Percentiles rank a stretch among this genome's conserved stretches.
Conservation (phyloP, 92 coral and sea anemone genomes). For the Muricea muricata region DNA sequence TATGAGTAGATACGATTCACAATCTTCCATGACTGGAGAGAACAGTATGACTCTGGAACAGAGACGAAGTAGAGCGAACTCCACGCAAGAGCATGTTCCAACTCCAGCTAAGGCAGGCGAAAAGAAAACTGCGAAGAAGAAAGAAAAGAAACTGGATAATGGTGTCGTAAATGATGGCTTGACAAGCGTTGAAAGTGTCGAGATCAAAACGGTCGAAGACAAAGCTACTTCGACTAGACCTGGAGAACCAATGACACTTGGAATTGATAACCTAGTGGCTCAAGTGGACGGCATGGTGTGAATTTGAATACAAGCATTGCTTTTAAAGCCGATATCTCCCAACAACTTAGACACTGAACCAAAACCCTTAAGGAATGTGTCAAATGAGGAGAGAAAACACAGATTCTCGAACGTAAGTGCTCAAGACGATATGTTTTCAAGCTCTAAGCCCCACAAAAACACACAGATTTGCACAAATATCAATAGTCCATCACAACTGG, state of each 20-base stretch:
- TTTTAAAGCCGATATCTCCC: no score
- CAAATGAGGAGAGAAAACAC: no score
- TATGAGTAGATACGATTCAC: not conserved
- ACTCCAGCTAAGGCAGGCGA: not conserved
- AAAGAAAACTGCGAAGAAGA: not conserved
- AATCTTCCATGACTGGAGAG: not conserved
- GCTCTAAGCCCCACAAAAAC: not conserved
- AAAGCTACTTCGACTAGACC: not conserved
- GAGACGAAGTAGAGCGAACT: not conserved
- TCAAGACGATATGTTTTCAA: not conserved
- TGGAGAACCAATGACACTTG: not conserved
- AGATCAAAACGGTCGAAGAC: conserved; percentile 8
- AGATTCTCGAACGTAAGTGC: no score
- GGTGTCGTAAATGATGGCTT: not conserved
- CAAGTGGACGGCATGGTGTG: not conserved
- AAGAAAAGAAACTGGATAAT: not conserved
- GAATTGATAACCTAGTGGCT: conserved; percentile 1
- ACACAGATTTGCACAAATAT: not conserved
- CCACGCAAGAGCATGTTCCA: not conserved
- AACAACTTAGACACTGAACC: no score
- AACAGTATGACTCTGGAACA: no score
- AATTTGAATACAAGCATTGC: no score
- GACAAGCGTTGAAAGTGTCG: not conserved
- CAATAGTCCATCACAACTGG: conserved; percentile 3
- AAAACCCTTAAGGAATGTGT: no score